A percentile compares a stretch with the other conserved stretches of the same genome.
phyloP scores from a whole-genome alignment of 2,888 invertebrate genomes.

The Pyrocoelia pectoralis region DNA sequence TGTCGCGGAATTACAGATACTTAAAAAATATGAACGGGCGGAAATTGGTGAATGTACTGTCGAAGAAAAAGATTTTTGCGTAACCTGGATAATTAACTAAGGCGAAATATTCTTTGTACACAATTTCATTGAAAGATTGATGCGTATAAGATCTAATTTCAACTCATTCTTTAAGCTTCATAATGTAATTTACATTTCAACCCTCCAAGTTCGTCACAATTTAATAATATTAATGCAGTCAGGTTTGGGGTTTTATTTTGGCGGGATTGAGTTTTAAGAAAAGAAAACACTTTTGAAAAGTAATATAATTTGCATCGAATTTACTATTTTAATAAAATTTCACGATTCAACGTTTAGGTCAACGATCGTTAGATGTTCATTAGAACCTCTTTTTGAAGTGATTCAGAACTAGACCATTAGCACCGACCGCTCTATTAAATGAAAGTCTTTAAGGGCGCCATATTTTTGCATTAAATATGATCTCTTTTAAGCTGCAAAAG shows the following conservation, averaged over 20 bases:
- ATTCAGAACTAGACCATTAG: background rate
- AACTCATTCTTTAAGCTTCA: background rate
- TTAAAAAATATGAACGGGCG: too few relatives aligned
- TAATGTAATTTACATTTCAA: constrained; percentile 21
- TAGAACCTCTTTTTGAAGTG: background rate
- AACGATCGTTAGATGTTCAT: constrained; percentile 1
- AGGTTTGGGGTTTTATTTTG: constrained; percentile 21
- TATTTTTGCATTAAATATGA: constrained; percentile 4
- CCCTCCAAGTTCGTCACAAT: constrained; percentile 13
- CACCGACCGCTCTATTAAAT: background rate
- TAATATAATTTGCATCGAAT: constrained; percentile 4
- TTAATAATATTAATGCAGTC: constrained; percentile 27
- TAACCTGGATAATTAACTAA: too few relatives aligned
- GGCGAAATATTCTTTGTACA: too few relatives aligned
- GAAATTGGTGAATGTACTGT: too few relatives aligned
- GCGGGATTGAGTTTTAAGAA: constrained; percentile 19
- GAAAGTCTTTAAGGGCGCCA: background rate
- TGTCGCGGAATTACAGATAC: too few relatives aligned
- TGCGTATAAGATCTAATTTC: constrained; percentile 4
- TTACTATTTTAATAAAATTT: constrained; percentile 6
- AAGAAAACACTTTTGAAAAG: background rate
- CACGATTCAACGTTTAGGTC: background rate
- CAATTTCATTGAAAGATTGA: too few relatives aligned
- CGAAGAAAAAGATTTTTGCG: too few relatives aligned
- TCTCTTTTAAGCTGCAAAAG: background rate